A percentile compares a stretch with the other conserved stretches of the same genome.
phyloP scores from a whole-genome alignment of 2,113 vertebrate species.

The Clarias gariepinus region DNA sequence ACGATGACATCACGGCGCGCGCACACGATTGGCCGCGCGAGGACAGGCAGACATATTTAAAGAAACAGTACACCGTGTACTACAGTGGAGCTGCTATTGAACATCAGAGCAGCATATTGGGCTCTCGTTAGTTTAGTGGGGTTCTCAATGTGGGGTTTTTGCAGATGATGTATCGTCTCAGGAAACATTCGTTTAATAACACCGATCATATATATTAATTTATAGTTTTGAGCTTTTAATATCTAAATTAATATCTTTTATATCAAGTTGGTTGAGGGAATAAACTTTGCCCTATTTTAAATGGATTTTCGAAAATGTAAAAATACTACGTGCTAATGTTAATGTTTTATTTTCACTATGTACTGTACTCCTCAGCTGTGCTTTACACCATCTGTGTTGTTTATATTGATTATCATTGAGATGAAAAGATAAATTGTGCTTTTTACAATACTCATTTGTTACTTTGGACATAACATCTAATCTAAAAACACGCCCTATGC shows the following conservation, averaged over 20 bases:
- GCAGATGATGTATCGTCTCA: background rate
- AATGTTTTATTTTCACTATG: background rate
- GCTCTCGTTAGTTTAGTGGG: background rate
- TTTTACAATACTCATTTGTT: background rate
- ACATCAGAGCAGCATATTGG: too few relatives aligned
- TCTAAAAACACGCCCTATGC: background rate
- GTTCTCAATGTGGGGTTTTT: background rate
- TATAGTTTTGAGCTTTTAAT: background rate
- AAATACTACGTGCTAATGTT: background rate
- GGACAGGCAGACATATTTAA: conserved; percentile 69
- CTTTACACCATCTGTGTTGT: background rate
- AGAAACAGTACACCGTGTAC: conserved; percentile 63
- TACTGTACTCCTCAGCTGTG: background rate
- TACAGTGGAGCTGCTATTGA: background rate
- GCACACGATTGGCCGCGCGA: conserved; percentile 79
- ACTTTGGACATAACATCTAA: background rate
- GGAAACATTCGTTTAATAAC: background rate
- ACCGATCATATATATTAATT: background rate
- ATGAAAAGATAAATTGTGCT: background rate
- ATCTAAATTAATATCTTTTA: too few relatives aligned
- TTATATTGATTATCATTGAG: background rate
- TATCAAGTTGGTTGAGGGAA: too few relatives aligned
- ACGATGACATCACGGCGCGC: conserved; percentile 87
- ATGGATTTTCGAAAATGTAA: background rate
- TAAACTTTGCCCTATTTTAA: too few relatives aligned